Base-by-base conservation (phyloP, 92 coral and sea anemone species). In the Desmophyllum pertusum region DNA sequence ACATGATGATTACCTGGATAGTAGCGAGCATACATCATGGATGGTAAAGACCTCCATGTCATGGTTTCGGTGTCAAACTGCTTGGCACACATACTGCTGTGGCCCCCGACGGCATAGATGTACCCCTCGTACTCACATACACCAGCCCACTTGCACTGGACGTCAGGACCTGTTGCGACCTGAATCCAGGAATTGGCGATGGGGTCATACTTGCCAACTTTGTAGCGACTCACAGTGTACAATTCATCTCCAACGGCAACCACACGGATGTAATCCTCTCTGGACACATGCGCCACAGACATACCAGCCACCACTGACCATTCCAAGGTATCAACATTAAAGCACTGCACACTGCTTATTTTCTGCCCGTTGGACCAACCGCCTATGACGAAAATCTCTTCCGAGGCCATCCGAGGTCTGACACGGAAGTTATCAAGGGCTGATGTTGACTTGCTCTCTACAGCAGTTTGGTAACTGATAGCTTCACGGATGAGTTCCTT, bases 351-450 rank as follows among this genome's bases (percentile, higher is more conserved):
- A 75, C 98, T 97, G 81, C 99, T 94, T 81, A 97, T 93, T 45
- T 97, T 97, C 87, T 97, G 99, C 15, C 99, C 99, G 63, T 97
- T 97, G 7, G 99, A 97, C 99, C 99, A 97, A 19, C 99, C 99
- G 53, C 99, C 99, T 29, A 97, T 94, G 33, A 97, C 99, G 69
- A 92, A 97, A 68, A 97, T 97, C 64, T 97, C 99, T 64, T 97
- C 99, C 11, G 99, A 97, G 65, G 99, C 99, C 98, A 97, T 90
- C 37, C 99, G 95, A 64, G 99, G 99, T 77, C 92, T 94, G 81
- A 97, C 92, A 61, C 99, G 93, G 80, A 93, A 93, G 76, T 93
- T 97, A 33, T 92, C 93, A 25, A 85, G 84, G 52, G 93, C 92
- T 55, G 89, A 61, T 33, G 79, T 80, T 25, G 86, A 70, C 19